Percentiles rank a stretch among this genome's conserved stretches.
Conservation (phyloP, 2,888 invertebrate genomes). For the Conchocele bisecta region DNA sequence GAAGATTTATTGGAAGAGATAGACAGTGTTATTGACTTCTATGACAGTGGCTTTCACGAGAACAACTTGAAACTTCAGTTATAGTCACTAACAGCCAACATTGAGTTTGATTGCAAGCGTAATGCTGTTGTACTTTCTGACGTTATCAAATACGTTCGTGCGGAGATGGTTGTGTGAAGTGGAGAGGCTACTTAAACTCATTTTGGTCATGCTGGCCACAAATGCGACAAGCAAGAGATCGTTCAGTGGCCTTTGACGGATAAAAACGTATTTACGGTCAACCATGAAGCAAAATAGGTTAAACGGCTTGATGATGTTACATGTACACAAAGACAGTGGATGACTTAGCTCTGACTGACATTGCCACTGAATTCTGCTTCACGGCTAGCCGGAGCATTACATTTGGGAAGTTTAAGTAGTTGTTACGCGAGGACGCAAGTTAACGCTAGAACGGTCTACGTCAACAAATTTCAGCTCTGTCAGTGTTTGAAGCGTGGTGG, state of each 20-base stretch:
- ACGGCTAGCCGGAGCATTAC: too few species aligned
- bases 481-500: too few species aligned
- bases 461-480: too few species aligned
- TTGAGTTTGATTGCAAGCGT: background rate
- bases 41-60: constrained; percentile 6
- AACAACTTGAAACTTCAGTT: constrained; percentile 1
- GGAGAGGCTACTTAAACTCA: constrained; percentile 22
- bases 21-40: background rate
- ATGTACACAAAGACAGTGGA: constrained; percentile 23
- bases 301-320: constrained; percentile 22
- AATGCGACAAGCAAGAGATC: constrained; percentile 28
- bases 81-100: background rate
- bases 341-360: background rate
- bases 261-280: constrained; percentile 19
- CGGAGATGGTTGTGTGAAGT: constrained; percentile 5
- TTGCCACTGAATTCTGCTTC: constrained; percentile 18
- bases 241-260: constrained; percentile 13
- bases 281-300: constrained; percentile 20
- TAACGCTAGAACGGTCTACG: too few species aligned
- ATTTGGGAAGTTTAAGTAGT: too few species aligned
- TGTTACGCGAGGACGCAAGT: too few species aligned
- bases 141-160: background rate
- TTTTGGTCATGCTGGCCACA: constrained; percentile 30
- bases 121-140: background rate
- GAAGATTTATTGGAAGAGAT: background rate